These are phyloP conservation scores for Drosophila cognata DNA, from an alignment of 2,888 invertebrate species.

Conservation along the genomic window DNA sequence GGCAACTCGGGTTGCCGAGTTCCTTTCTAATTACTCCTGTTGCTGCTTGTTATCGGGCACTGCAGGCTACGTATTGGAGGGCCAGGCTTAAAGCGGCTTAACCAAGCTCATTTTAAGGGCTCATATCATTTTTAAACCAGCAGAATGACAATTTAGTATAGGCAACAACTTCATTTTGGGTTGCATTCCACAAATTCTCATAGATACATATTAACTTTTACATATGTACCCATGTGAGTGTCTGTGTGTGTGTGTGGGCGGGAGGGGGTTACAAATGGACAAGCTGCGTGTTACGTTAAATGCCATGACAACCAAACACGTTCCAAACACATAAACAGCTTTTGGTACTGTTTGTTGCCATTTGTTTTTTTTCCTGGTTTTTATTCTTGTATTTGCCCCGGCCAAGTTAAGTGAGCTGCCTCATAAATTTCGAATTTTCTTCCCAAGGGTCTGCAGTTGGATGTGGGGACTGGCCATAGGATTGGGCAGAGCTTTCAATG, in stretches of 20 bases:
- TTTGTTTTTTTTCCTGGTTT: conserved; percentile 6
- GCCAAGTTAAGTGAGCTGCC: conserved; percentile 58
- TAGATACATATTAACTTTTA: conserved; percentile 28
- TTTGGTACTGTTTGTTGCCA: conserved; percentile 47
- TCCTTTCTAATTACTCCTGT: conserved; percentile 55
- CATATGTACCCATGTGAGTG: conserved; percentile 4
- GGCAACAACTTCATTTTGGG: conserved; percentile 66
- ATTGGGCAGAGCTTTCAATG: conserved; percentile 14
- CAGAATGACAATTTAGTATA: conserved; percentile 65
- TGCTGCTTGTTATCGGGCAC: conserved; percentile 57
- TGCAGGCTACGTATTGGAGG: conserved; percentile 20
- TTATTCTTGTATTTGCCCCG: conserved; percentile 20
- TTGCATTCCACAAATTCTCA: conserved; percentile 47
- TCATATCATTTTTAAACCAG: conserved; percentile 41
- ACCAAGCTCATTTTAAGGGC: conserved; percentile 43
- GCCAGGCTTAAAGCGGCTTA: conserved; percentile 55
- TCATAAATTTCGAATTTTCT: conserved; percentile 67
- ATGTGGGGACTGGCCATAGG: neutral
- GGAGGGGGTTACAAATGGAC: conserved; percentile 56
- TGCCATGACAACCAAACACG: conserved; percentile 60
- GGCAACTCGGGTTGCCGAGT: neutral
- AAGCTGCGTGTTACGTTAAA: conserved; percentile 61
- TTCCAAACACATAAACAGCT: conserved; percentile 74
- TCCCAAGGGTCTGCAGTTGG: conserved; percentile 17
- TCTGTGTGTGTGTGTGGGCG: neutral